A percentile compares a stretch with the other conserved stretches of the same genome.
Conservation (phyloP, 1,140 invertebrate species). For the Diuraphis noxia region DNA sequence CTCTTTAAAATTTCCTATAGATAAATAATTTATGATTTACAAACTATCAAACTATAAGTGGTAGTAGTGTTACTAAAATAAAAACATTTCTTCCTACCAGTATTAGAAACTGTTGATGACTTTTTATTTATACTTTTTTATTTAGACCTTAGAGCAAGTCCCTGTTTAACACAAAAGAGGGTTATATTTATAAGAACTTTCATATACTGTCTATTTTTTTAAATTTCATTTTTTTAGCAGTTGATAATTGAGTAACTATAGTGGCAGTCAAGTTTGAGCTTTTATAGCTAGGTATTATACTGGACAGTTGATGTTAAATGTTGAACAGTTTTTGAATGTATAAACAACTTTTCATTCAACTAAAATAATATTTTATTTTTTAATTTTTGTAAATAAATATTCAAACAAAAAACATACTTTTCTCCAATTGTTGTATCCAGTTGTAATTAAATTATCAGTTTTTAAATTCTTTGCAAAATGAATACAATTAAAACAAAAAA, state of each 20-base stretch:
- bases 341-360: neutral
- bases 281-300: neutral
- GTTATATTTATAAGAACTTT: conserved; percentile 17
- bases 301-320: neutral
- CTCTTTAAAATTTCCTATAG: conserved; percentile 1
- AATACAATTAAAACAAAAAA: too few species aligned
- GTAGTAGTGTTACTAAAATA: neutral
- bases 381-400: neutral
- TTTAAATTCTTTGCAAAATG: neutral
- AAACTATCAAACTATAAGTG: neutral
- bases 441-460: neutral
- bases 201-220: conserved; percentile 16
- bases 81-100: neutral
- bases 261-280: neutral
- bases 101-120: neutral
- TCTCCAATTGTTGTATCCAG: neutral
- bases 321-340: conserved; percentile 6
- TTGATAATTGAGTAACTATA: neutral
- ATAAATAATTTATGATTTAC: conserved; percentile 8
- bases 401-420: neutral
- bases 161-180: neutral
- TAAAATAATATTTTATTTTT: neutral
- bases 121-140: conserved; percentile 16
- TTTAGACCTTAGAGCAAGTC: conserved; percentile 26
- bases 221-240: conserved; percentile 7